These are phyloP conservation scores for Goniozus legneri DNA, from an alignment of 1,140 invertebrate genomes.

Conservation along the genomic window DNA sequence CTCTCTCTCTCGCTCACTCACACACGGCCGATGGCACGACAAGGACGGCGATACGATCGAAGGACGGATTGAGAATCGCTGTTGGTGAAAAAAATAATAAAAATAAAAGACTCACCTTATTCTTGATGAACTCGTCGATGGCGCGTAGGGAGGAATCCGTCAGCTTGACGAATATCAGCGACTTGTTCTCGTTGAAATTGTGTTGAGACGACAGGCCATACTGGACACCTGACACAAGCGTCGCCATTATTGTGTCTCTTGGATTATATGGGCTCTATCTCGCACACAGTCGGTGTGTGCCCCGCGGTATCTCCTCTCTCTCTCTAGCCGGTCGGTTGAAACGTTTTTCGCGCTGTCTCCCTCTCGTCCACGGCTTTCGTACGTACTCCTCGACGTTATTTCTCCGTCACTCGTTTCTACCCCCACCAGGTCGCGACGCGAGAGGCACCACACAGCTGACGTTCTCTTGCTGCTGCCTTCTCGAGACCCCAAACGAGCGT, in stretches of 20 bases:
- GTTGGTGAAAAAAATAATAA: not conserved
- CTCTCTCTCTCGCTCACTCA: too few relatives aligned
- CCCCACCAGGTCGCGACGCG: conserved; percentile 5
- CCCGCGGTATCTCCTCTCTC: conserved; percentile 37
- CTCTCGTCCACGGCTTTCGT: not conserved
- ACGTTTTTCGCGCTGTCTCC: not conserved
- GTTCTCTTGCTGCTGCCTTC: conserved; percentile 29
- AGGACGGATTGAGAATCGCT: not conserved
- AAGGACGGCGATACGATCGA: not conserved
- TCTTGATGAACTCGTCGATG: conserved; percentile 84
- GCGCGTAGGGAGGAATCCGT: conserved; percentile 89
- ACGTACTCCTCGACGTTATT: not conserved
- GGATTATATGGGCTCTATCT: conserved; percentile 40
- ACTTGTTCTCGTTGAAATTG: conserved; percentile 81
- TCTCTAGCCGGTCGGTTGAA: conserved; percentile 27
- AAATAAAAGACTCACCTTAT: conserved; percentile 67
- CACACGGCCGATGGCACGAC: not conserved
- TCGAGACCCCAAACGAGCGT: too few relatives aligned
- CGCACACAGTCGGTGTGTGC: too few relatives aligned
- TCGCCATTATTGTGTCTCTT: conserved; percentile 74
- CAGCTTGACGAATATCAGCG: conserved; percentile 89
- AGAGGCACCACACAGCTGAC: conserved; percentile 40
- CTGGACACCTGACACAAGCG: conserved; percentile 89
- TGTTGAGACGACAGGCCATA: conserved; percentile 90
- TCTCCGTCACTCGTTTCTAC: conserved; percentile 5